A percentile compares a stretch with the other conserved stretches of the same genome.
Conservation (phyloP, 2,888 invertebrate species). For the Dasysyrphus albostriatus region DNA sequence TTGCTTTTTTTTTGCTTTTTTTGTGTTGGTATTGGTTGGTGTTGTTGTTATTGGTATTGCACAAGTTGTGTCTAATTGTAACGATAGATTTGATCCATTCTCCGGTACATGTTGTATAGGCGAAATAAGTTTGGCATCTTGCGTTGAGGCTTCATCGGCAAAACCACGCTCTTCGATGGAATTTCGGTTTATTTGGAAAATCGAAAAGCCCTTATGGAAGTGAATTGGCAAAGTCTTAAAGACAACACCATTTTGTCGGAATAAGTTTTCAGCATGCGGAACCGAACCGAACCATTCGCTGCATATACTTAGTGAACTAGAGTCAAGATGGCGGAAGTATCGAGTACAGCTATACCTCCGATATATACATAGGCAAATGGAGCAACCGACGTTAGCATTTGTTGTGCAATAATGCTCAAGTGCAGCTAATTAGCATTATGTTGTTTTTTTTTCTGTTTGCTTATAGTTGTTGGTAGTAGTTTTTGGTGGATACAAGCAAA, state of each 20-base stretch:
- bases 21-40: slow-evolving; percentile 78
- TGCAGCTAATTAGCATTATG: slow-evolving; percentile 75
- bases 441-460: slow-evolving; percentile 16
- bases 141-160: slow-evolving; percentile 31
- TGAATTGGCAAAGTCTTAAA: slow-evolving; percentile 70
- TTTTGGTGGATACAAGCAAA: slow-evolving; percentile 8
- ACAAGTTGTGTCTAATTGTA: slow-evolving; percentile 63
- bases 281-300: slow-evolving; percentile 3
- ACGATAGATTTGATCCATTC: neutral
- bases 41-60: slow-evolving; percentile 19
- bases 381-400: slow-evolving; percentile 47
- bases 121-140: neutral
- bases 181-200: slow-evolving; percentile 56
- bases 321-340: slow-evolving; percentile 40
- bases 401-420: slow-evolving; percentile 69
- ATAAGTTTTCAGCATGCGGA: slow-evolving; percentile 60
- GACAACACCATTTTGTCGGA: slow-evolving; percentile 43
- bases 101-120: neutral
- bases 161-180: slow-evolving; percentile 60
- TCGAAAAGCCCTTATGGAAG: slow-evolving; percentile 62
- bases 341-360: neutral
- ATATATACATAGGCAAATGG: neutral
- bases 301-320: neutral
- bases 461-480: neutral
- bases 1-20: slow-evolving; percentile 58